Evolutionary conservation across 92 coral and sea anemone genomes (phyloP), one percentile per base, ranked within the genome.

Genomic region (Hydrozoanthus gracilis): DNA sequence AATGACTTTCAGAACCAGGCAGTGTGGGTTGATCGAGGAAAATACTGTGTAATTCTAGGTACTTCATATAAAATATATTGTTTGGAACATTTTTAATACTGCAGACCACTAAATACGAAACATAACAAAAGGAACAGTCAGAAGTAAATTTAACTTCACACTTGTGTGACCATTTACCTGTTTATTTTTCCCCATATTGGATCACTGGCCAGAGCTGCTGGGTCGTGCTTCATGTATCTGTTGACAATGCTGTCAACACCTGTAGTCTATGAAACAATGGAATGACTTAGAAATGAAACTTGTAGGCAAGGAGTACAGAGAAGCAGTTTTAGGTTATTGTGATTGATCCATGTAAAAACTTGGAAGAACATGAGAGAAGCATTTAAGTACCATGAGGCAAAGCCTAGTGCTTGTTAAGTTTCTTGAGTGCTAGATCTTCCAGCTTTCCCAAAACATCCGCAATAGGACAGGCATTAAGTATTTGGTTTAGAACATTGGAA

Each of bases 131-230:
- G 44, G 16, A 67, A 17, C 14, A 67, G n/a, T 10, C n/a, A 18
- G 44, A 14, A 0, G 20, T 5, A 65, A 16, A 10, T n/a, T 17
- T 15, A 55, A 12, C 6, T 35, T 18, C 12, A 1, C 8, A 44
- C 0, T 6, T 65, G 68, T 15, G 9, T 9, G 27, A 20, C 14
- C 16, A 51, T 93, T 16, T 95, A 96, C 98, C 91, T 95, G 88
- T 95, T 97, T 13, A 97, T 95, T 64, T 91, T 97, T 15, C 99
- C 99, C 99, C 99, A 97, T 48, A 97, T 51, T 44, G 97, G 97
- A 47, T 93, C 99, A 65, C 89, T 88, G 20, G 86, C 56, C 76
- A 85, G 88, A 11, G 58, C 35, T 72, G 92, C 92, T 44, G 75
- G 78, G 44, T 92, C 95, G 4, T 93, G 94, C 68, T 87, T 95